Percentiles rank a stretch among this genome's conserved stretches.
These are phyloP conservation scores for Hyperoplus immaculatus DNA, from an alignment of 2,797 vertebrate species.

Conservation along the genomic window DNA sequence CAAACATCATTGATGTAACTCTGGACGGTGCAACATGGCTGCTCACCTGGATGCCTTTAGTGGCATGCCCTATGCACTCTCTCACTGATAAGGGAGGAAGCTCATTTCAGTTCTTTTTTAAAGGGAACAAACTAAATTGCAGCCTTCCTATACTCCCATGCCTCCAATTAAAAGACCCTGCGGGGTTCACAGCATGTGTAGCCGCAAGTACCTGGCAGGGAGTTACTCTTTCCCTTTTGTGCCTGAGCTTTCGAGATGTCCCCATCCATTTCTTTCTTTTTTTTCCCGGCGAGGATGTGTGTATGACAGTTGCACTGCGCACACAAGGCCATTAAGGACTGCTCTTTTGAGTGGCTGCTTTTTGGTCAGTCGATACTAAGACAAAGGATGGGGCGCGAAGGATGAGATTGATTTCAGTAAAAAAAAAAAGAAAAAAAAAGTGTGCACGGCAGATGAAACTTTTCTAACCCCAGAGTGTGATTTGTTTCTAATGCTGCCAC, in stretches of 20 bases:
- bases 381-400: slow-evolving; percentile 57
- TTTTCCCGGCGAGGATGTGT: background rate
- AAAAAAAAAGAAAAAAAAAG: slow-evolving; percentile 22
- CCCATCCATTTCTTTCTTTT: slow-evolving; percentile 4
- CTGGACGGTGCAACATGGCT: slow-evolving; percentile 26
- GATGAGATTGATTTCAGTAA: slow-evolving; percentile 65
- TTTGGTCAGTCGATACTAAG: slow-evolving; percentile 66
- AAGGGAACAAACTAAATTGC: slow-evolving; percentile 45
- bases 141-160: slow-evolving; percentile 28
- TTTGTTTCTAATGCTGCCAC: slow-evolving; percentile 52
- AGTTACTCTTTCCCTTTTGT: slow-evolving; percentile 56
- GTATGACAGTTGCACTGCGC: slow-evolving; percentile 28
- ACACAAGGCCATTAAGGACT: slow-evolving; percentile 22
- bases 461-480: slow-evolving; percentile 34
- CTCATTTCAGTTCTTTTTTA: slow-evolving; percentile 34
- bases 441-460: slow-evolving; percentile 48
- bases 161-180: slow-evolving; percentile 59
- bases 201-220: slow-evolving; percentile 41
- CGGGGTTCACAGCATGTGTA: slow-evolving; percentile 37
- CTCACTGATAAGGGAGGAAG: slow-evolving; percentile 15
- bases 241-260: slow-evolving; percentile 36
- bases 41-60: background rate
- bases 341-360: slow-evolving; percentile 63
- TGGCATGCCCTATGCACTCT: slow-evolving; percentile 21
- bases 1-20: slow-evolving; percentile 15